Conservation (phyloP, 2,888 invertebrate genomes). For the Troglohyphantes excavatus region DNA sequence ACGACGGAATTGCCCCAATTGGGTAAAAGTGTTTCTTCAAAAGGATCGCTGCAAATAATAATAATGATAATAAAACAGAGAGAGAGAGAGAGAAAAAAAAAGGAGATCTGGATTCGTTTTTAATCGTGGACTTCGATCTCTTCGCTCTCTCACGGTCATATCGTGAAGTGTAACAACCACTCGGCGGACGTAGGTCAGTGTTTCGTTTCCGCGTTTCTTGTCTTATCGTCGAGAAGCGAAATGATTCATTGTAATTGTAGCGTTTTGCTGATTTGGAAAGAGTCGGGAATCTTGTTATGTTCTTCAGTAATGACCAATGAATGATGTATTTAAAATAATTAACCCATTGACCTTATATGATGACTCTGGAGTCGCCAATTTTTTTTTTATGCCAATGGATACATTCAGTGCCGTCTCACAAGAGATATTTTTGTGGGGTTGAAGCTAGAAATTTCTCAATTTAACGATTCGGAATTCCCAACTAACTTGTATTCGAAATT, state of each 20-base stretch:
- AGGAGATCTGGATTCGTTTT: constrained; percentile 1
- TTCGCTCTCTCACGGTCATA: constrained; percentile 40
- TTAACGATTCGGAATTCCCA: too few species aligned
- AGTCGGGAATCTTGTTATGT: neutral
- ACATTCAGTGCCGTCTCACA: too few species aligned
- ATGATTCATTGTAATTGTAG: neutral
- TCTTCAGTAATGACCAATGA: neutral
- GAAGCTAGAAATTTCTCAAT: too few species aligned
- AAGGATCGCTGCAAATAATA: constrained; percentile 43
- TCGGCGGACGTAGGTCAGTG: constrained; percentile 42
- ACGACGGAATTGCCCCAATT: constrained; percentile 37
- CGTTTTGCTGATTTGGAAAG: neutral
- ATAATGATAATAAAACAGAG: constrained; percentile 2
- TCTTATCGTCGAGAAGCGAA: neutral
- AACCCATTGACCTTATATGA: neutral
- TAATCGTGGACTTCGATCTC: constrained; percentile 29
- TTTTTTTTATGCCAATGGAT: too few species aligned
- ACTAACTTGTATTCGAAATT: too few species aligned
- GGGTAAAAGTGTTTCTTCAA: constrained; percentile 52
- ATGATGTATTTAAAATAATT: constrained; percentile 4
- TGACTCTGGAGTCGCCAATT: too few species aligned
- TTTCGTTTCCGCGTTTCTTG: constrained; percentile 3
- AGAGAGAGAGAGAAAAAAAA: neutral
- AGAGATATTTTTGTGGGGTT: too few species aligned
- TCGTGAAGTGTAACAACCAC: constrained; percentile 32